A percentile compares a stretch with the other conserved stretches of the same genome.
Conservation (phyloP, 2,797 vertebrate genomes). For the Furcifer pardalis region DNA sequence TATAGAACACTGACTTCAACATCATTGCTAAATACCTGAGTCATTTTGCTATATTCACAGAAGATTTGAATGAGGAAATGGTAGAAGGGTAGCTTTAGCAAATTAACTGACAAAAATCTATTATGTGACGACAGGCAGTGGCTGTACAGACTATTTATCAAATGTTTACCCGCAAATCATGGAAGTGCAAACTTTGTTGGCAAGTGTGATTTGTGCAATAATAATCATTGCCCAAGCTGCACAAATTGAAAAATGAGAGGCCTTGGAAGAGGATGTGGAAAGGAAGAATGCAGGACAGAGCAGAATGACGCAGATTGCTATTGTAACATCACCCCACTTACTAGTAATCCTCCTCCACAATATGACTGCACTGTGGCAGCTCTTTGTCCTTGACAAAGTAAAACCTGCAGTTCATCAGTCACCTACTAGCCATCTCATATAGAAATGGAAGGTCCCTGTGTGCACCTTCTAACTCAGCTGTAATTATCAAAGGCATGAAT, state of each 20-base stretch:
- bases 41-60: slow-evolving; percentile 22
- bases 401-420: neutral
- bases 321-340: neutral
- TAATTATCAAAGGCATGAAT: neutral
- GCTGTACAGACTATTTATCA: slow-evolving; percentile 23
- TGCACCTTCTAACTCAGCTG: neutral
- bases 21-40: slow-evolving; percentile 20
- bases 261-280: slow-evolving; percentile 9
- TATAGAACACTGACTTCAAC: neutral
- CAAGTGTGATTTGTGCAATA: slow-evolving; percentile 14
- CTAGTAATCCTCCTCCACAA: neutral
- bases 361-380: neutral
- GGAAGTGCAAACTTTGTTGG: slow-evolving; percentile 9
- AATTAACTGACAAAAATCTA: slow-evolving; percentile 41
- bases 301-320: neutral
- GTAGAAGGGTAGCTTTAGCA: slow-evolving; percentile 7
- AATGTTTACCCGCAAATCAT: slow-evolving; percentile 38
- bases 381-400: neutral
- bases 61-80: slow-evolving; percentile 19
- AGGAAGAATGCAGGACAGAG: neutral
- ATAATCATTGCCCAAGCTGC: slow-evolving; percentile 3
- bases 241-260: slow-evolving; percentile 12
- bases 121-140: slow-evolving; percentile 13
- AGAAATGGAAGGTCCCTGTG: neutral
- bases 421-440: neutral